Evolutionary conservation across 2,888 invertebrate species (phyloP).

Genomic region (Trissolcus brochymenae): DNA sequence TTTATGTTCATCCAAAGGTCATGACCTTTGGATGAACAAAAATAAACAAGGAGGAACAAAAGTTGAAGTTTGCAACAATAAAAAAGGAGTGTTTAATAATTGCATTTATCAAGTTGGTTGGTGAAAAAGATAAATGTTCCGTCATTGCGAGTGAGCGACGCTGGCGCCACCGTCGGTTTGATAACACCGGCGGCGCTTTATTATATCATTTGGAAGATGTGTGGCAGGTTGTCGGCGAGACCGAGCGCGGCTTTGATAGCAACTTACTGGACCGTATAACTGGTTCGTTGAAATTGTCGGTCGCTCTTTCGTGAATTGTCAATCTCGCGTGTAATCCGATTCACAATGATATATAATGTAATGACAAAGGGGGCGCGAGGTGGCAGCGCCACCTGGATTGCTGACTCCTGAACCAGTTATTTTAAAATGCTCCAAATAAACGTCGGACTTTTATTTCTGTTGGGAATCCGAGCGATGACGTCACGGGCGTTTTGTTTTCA

Average conservation of each 20-base stretch:
- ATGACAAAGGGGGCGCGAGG: conserved; percentile 4
- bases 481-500: conserved; percentile 1
- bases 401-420: conserved; percentile 12
- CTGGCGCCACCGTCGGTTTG: conserved; percentile 32
- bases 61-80: background rate
- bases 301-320: background rate
- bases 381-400: conserved; percentile 16
- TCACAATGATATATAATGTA: conserved; percentile 17
- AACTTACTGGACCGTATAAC: background rate
- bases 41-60: too few species aligned
- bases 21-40: too few species aligned
- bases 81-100: background rate
- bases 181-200: conserved; percentile 25
- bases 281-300: background rate
- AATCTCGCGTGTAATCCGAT: conserved; percentile 13
- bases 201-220: conserved; percentile 30
- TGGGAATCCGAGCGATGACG: conserved; percentile 7
- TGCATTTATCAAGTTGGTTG: background rate
- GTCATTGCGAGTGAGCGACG: conserved; percentile 10
- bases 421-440: conserved; percentile 33
- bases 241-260: conserved; percentile 14
- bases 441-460: conserved; percentile 22
- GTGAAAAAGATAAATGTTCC: conserved; percentile 7
- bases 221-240: conserved; percentile 19
- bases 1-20: too few species aligned